Conservation (phyloP, 30 jellyfish, hydroid and myxozoan species). For the Pseudorhiza aurosa region DNA sequence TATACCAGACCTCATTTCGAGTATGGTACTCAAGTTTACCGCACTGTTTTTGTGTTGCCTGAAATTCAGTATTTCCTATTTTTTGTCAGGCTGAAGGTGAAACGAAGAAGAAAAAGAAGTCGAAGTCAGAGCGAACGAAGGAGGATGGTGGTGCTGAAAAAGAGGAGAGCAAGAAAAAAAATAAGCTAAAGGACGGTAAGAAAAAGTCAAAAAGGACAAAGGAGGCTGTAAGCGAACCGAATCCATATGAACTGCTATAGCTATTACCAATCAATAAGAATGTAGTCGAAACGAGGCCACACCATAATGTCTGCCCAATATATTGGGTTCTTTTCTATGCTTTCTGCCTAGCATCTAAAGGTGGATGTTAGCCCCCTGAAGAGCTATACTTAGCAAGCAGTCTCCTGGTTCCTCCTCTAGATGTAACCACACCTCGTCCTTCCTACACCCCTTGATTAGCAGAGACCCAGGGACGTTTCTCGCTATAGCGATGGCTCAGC, state of each 20-base stretch:
- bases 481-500: too few relatives aligned
- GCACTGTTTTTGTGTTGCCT: not conserved
- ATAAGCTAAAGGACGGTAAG: constrained; percentile 53
- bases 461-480: too few relatives aligned
- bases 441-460: too few relatives aligned
- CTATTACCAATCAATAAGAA: too few relatives aligned
- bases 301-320: too few relatives aligned
- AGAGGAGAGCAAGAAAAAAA: constrained; percentile 38
- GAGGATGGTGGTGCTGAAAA: constrained; percentile 28
- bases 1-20: not conserved
- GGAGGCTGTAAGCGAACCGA: constrained; percentile 4
- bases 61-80: not conserved
- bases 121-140: constrained; percentile 8
- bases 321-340: too few relatives aligned
- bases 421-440: too few relatives aligned
- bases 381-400: too few relatives aligned
- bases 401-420: too few relatives aligned
- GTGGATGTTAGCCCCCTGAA: too few relatives aligned
- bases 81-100: constrained; percentile 38
- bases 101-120: constrained; percentile 50
- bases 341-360: too few relatives aligned
- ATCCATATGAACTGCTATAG: constrained; percentile 52
- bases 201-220: constrained; percentile 39
- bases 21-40: not conserved
- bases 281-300: too few relatives aligned